Base-by-base conservation (phyloP, 1,140 invertebrate genomes). In the Bombus huntii region DNA sequence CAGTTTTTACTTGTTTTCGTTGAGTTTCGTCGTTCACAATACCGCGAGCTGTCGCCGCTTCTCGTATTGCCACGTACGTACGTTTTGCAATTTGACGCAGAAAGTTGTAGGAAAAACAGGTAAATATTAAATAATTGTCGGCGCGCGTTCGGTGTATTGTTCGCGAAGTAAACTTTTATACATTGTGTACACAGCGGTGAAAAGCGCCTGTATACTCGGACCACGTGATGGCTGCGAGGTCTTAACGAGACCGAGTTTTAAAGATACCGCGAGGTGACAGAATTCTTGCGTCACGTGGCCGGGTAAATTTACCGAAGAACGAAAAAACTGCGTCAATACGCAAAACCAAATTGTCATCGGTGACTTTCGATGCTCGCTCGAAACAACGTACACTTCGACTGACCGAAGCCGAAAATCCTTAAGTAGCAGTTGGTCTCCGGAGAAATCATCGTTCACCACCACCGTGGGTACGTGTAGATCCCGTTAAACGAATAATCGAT, bases 401-500 rank as follows among this genome's bases (percentile, higher is more conserved):
- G 89, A 88, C 37, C 68, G 59, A 77, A 37, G 44, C 28, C 28
- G 37, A n/a, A 82, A 89, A 53, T 66, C 59, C 89, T 44, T 80
- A 85, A 83, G 53, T 68, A n/a, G 34, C 28, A 68, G 28, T 59
- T n/a, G 47, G 65, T 39, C 77, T 62, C 76, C 34, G 83, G 62
- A 86, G 86, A 85, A 83, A 90, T 77, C 75, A 53, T 53, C 47
- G 47, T 22, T 53, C 18, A 39, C 86, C 88, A 28, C 81, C 78
- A 71, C 76, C 37, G 68, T 79, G 80, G 53, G 47, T 53, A 86
- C 83, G 39, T 76, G 53, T 3, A 10, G 82, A 74, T 90, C 87
- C 89, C 89, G 89, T 90, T 90, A 90, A 90, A 90, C 77, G 86
- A 86, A 90, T 86, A 90, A 90, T 88, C 89, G 47, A 70, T 81